Evolutionary conservation across 2,888 invertebrate genomes (phyloP).

Genomic region (Monopis laevigella): DNA sequence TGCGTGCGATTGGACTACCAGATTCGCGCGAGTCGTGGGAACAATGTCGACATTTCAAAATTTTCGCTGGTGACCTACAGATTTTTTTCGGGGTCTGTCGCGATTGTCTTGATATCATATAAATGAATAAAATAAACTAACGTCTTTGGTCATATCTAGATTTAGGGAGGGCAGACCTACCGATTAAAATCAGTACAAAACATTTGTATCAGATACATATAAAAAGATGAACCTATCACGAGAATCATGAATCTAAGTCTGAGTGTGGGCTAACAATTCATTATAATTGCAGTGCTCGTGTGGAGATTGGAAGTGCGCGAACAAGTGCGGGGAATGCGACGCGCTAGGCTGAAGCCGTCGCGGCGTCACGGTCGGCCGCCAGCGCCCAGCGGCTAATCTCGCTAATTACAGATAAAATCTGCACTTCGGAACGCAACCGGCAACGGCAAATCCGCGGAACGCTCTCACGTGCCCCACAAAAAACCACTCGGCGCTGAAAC

Average conservation of each 20-base stretch:
- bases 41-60: conserved; percentile 13
- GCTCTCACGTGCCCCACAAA: conserved; percentile 33
- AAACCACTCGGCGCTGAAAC: conserved; percentile 25
- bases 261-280: conserved; percentile 15
- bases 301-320: conserved; percentile 25
- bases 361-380: conserved; percentile 29
- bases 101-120: too few species aligned
- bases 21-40: conserved; percentile 38
- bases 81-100: too few species aligned
- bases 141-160: too few species aligned
- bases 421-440: conserved; percentile 33
- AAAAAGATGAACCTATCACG: too few species aligned
- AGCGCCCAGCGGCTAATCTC: conserved; percentile 28
- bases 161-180: too few species aligned
- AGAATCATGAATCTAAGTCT: too few species aligned
- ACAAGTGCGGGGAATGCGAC: conserved; percentile 20
- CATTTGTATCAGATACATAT: too few species aligned
- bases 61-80: conserved; percentile 3
- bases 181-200: too few species aligned
- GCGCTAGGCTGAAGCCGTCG: conserved; percentile 15
- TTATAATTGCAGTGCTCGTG: conserved; percentile 25
- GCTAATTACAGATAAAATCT: conserved; percentile 52
- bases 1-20: conserved; percentile 48
- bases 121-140: too few species aligned
- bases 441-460: conserved; percentile 35